phyloP scores from a whole-genome alignment of 2,888 invertebrate species.

The Fabriciana adippe region DNA sequence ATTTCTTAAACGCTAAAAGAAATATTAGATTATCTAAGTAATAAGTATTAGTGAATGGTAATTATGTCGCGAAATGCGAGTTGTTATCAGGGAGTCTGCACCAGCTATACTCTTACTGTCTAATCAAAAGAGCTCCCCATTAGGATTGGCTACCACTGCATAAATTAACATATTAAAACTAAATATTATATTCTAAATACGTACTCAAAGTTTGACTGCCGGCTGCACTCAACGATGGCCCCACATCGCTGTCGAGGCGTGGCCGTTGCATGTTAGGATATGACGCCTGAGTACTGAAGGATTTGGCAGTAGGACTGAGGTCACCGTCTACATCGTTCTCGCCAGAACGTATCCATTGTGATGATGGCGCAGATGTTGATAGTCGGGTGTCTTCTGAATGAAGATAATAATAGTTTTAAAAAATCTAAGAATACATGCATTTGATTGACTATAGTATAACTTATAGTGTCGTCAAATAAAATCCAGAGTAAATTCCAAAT shows the following conservation, averaged over 20 bases:
- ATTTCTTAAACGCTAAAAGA: too few species aligned
- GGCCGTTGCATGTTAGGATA: slow-evolving; percentile 57
- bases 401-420: not conserved
- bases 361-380: slow-evolving; percentile 75
- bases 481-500: too few species aligned
- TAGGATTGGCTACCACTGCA: too few species aligned
- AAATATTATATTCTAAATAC: slow-evolving; percentile 20
- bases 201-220: slow-evolving; percentile 73
- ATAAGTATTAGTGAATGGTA: too few species aligned
- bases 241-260: slow-evolving; percentile 77
- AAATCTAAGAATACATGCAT: not conserved
- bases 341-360: slow-evolving; percentile 54
- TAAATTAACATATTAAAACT: not conserved
- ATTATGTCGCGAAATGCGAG: too few species aligned
- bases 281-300: slow-evolving; percentile 60
- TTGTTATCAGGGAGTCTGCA: too few species aligned
- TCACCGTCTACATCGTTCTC: slow-evolving; percentile 45
- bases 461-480: not conserved
- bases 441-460: not conserved
- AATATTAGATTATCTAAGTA: too few species aligned
- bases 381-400: slow-evolving; percentile 55
- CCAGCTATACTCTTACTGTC: too few species aligned
- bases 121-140: too few species aligned
- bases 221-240: slow-evolving; percentile 74
- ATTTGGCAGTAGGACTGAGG: slow-evolving; percentile 60